A percentile compares a stretch with the other conserved stretches of the same genome.
Evolutionary conservation across 2,888 invertebrate genomes (phyloP).

Genomic region (Ectropis crepuscularia): DNA sequence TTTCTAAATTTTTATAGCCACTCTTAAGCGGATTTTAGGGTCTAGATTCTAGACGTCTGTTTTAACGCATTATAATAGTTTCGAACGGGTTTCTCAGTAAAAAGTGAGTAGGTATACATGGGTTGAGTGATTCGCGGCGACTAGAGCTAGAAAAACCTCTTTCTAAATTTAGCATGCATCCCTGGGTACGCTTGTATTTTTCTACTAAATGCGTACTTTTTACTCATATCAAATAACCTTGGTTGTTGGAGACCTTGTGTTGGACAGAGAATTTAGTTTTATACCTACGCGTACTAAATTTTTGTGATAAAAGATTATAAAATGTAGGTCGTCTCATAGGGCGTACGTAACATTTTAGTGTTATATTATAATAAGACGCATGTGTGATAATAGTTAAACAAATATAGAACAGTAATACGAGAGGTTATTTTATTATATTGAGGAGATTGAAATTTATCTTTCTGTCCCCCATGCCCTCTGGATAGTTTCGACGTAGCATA

Average conservation of each 20-base stretch:
- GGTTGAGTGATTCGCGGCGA: too few species aligned
- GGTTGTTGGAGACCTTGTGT: constrained; percentile 27
- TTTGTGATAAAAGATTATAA: constrained; percentile 32
- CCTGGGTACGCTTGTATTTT: constrained; percentile 5
- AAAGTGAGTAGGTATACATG: not conserved
- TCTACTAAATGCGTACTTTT: constrained; percentile 15
- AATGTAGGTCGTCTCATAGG: constrained; percentile 14
- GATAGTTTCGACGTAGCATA: too few species aligned
- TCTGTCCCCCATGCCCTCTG: too few species aligned
- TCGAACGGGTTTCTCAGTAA: constrained; percentile 26
- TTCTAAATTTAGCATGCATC: not conserved
- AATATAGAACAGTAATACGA: too few species aligned
- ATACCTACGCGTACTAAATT: constrained; percentile 20
- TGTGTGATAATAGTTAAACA: too few species aligned
- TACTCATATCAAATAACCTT: constrained; percentile 31
- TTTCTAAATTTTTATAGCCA: constrained; percentile 80
- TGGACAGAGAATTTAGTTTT: constrained; percentile 27
- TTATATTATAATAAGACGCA: not conserved
- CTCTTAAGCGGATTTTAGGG: constrained; percentile 78
- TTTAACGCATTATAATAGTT: constrained; percentile 51
- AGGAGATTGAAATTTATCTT: too few species aligned
- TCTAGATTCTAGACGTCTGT: constrained; percentile 57
- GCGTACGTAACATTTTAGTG: not conserved
- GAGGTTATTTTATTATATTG: too few species aligned
- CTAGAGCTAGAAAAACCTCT: too few species aligned